phyloP scores from a whole-genome alignment of 2,888 invertebrate species.

The Laspeyria flexula region DNA sequence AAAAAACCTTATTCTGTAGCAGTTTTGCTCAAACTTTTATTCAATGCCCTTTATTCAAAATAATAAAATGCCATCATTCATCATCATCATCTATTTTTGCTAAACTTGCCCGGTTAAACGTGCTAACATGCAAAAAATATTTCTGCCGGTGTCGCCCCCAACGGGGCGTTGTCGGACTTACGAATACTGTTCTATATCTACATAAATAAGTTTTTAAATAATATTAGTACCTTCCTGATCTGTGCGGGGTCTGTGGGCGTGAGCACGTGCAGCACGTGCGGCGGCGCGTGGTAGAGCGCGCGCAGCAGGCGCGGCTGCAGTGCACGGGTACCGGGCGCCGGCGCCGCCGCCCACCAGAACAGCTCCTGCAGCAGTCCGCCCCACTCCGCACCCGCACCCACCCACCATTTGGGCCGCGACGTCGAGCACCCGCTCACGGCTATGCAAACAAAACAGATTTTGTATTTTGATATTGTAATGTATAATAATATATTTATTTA shows the following conservation, averaged over 20 bases:
- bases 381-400: constrained; percentile 62
- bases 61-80: too few species aligned
- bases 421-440: constrained; percentile 53
- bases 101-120: too few species aligned
- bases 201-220: background rate
- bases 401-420: constrained; percentile 64
- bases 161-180: too few species aligned
- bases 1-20: too few species aligned
- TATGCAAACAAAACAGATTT: constrained; percentile 42
- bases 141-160: too few species aligned
- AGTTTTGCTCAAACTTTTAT: too few species aligned
- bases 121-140: too few species aligned
- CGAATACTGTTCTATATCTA: too few species aligned
- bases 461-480: too few species aligned
- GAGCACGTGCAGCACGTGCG: constrained; percentile 59
- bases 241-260: constrained; percentile 63
- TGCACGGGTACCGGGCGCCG: constrained; percentile 54
- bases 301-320: constrained; percentile 68
- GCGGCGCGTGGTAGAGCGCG: constrained; percentile 69
- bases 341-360: constrained; percentile 71
- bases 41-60: too few species aligned
- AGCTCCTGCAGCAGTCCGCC: constrained; percentile 64
- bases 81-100: too few species aligned
- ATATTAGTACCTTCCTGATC: constrained; percentile 63
- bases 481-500: too few species aligned